Evolutionary conservation across 2,113 vertebrate species (phyloP).

Genomic region (Colossoma macropomum): DNA sequence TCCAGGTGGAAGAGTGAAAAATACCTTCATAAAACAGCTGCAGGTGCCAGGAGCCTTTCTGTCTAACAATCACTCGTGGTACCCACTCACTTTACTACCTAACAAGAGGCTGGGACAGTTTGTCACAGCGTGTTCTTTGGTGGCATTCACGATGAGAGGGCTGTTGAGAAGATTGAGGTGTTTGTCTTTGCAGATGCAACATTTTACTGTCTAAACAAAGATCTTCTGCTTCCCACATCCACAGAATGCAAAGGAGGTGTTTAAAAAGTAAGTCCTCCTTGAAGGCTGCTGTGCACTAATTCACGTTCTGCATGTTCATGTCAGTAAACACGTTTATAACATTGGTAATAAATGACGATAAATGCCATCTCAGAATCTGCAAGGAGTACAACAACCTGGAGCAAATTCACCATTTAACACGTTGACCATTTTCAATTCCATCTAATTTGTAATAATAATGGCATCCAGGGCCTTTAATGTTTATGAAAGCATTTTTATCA

Average conservation of each 20-base stretch:
- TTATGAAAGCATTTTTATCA: too few species aligned
- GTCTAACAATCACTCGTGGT: conserved; percentile 9
- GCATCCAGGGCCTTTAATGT: too few species aligned
- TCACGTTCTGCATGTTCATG: conserved; percentile 7
- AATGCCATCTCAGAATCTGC: too few species aligned
- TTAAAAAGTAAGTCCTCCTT: conserved; percentile 86
- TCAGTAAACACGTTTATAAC: neutral
- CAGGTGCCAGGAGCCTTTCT: conserved; percentile 9
- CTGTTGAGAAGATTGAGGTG: conserved; percentile 46
- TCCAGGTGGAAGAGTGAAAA: conserved; percentile 7
- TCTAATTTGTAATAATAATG: too few species aligned
- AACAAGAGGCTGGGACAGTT: conserved; percentile 10
- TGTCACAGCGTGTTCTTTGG: conserved; percentile 2
- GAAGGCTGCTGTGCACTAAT: conserved; percentile 5
- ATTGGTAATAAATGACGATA: too few species aligned
- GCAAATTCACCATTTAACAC: too few species aligned
- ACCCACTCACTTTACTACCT: neutral
- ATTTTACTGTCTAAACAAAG: conserved; percentile 24
- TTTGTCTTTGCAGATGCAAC: conserved; percentile 7
- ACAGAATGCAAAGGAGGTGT: conserved; percentile 86
- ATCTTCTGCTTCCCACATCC: conserved; percentile 41
- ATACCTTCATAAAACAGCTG: conserved; percentile 24
- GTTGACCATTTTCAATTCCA: too few species aligned
- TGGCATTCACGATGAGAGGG: conserved; percentile 31
- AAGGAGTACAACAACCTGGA: too few species aligned